phyloP scores from a whole-genome alignment of 2,797 vertebrate species.

The Corythornis leucogaster region DNA sequence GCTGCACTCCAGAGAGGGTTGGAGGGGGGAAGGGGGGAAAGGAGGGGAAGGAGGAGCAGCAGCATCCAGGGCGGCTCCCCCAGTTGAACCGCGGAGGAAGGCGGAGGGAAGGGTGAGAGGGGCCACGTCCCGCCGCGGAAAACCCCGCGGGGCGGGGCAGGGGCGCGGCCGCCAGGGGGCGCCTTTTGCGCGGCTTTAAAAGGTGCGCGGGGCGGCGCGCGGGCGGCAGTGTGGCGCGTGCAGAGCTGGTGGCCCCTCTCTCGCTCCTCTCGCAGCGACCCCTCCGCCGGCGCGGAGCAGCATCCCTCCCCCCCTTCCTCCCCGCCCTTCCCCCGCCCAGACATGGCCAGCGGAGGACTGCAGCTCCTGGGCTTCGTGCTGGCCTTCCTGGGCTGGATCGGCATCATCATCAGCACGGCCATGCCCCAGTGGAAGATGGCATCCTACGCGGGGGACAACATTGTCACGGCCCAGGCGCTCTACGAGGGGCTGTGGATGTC shows the following conservation, averaged over 20 bases:
- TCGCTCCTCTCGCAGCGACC: background rate
- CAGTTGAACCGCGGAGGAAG: background rate
- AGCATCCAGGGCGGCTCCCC: background rate
- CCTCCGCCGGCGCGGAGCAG: background rate
- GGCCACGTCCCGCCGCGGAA: background rate
- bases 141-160: constrained; percentile 1
- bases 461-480: constrained; percentile 91
- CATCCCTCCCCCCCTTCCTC: background rate
- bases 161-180: constrained; percentile 40
- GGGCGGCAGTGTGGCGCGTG: background rate
- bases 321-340: background rate
- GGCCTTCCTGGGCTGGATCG: constrained; percentile 88
- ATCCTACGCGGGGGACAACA: constrained; percentile 91
- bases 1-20: background rate
- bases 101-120: background rate
- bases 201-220: background rate
- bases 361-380: constrained; percentile 90
- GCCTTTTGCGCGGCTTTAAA: constrained; percentile 7
- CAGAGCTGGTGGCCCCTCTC: background rate
- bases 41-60: too few relatives aligned
- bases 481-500: constrained; percentile 97
- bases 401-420: constrained; percentile 85
- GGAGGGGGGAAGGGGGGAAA: too few relatives aligned
- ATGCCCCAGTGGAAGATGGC: constrained; percentile 96
- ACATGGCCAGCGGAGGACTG: constrained; percentile 90